A percentile compares a stretch with the other conserved stretches of the same genome.
Conservation (phyloP, 2,113 vertebrate species). For the Crocuta crocuta region DNA sequence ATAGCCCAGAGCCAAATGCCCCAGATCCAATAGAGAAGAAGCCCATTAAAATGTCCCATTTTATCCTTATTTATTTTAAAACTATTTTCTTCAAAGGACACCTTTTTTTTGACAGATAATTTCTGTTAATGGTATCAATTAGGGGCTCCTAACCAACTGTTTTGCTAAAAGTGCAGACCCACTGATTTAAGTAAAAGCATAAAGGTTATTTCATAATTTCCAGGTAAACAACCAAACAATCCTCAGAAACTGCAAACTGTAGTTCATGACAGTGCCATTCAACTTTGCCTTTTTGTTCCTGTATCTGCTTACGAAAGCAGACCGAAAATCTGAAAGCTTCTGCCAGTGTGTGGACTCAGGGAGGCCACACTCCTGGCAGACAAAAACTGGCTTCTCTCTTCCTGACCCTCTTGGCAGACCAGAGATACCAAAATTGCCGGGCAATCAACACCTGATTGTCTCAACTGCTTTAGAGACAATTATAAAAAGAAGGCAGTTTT, state of each 20-base stretch:
- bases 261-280: background rate
- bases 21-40: background rate
- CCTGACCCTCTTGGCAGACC: background rate
- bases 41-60: background rate
- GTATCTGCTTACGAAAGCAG: background rate
- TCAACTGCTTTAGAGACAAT: background rate
- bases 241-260: background rate
- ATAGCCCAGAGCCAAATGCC: background rate
- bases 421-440: background rate
- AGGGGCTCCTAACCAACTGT: conserved; percentile 60
- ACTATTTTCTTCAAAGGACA: conserved; percentile 50
- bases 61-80: conserved; percentile 51
- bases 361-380: background rate
- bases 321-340: background rate
- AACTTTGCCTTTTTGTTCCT: background rate
- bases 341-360: background rate
- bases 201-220: conserved; percentile 38
- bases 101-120: conserved; percentile 62
- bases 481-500: background rate
- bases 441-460: conserved; percentile 19
- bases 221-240: conserved; percentile 32
- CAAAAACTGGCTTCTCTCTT: background rate
- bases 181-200: conserved; percentile 58
- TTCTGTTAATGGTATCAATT: conserved; percentile 61
- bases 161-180: conserved; percentile 53